These are phyloP conservation scores for Chitala chitala DNA, from an alignment of 2,113 vertebrate species.

Conservation along the genomic window DNA sequence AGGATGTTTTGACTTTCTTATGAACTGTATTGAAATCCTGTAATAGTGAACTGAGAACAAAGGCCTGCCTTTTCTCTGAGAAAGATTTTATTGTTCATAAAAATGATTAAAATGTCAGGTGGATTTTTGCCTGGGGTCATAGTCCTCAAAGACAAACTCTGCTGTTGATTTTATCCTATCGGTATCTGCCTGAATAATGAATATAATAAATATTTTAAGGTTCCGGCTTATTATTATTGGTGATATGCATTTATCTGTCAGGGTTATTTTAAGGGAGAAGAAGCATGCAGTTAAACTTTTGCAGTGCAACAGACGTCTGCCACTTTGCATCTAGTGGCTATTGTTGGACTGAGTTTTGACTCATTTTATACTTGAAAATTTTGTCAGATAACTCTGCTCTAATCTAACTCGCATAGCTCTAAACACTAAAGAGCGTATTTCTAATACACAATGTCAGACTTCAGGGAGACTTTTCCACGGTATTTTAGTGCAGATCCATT, in stretches of 20 bases:
- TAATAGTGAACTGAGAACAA: not conserved
- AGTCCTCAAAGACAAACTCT: not conserved
- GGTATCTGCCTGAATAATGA: not conserved
- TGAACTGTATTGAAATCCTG: conserved; percentile 35
- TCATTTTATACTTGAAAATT: too few species aligned
- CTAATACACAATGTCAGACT: not conserved
- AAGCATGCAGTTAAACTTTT: too few species aligned
- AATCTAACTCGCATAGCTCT: not conserved
- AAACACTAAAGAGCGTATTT: not conserved
- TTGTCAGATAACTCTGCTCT: not conserved
- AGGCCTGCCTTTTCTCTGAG: not conserved
- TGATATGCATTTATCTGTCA: not conserved
- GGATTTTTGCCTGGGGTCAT: not conserved
- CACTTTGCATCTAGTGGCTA: too few species aligned
- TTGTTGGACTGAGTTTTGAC: too few species aligned
- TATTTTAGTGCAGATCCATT: not conserved
- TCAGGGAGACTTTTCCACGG: not conserved
- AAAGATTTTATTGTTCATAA: not conserved
- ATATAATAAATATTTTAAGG: not conserved
- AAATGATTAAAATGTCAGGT: not conserved
- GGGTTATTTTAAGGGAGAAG: too few species aligned
- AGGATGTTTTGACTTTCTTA: conserved; percentile 61
- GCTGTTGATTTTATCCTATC: not conserved
- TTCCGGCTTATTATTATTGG: not conserved
- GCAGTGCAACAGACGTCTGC: too few species aligned